phyloP scores from a whole-genome alignment of 2,797 vertebrate species.

The Meda fulgida region DNA sequence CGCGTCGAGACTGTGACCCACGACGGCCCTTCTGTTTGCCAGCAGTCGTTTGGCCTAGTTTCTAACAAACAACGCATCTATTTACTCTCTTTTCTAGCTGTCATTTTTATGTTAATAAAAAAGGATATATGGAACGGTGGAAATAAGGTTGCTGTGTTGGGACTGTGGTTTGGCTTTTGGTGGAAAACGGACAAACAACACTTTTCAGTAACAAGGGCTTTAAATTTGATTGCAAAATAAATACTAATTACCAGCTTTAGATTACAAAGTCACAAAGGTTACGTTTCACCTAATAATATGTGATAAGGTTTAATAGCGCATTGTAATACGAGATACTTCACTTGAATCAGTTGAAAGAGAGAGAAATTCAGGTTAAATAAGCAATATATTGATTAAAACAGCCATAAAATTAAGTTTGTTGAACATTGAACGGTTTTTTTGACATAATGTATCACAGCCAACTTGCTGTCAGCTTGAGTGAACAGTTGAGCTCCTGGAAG shows the following conservation, averaged over 20 bases:
- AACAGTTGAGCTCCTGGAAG: constrained; percentile 47
- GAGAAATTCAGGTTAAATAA: background rate
- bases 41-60: constrained; percentile 82
- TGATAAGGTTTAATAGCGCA: background rate
- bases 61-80: constrained; percentile 76
- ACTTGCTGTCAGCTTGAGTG: constrained; percentile 57
- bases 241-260: constrained; percentile 40
- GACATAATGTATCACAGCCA: background rate
- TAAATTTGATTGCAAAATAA: background rate
- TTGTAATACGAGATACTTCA: background rate
- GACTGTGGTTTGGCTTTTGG: constrained; percentile 23
- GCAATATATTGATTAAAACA: background rate
- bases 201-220: constrained; percentile 7
- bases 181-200: constrained; percentile 36
- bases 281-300: background rate
- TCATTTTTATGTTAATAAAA: constrained; percentile 79
- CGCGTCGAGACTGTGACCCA: constrained; percentile 70
- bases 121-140: constrained; percentile 41
- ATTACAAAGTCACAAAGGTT: background rate
- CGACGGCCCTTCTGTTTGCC: constrained; percentile 78
- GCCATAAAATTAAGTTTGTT: background rate
- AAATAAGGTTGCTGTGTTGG: constrained; percentile 22
- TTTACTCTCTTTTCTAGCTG: constrained; percentile 73
- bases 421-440: background rate
- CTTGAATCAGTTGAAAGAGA: background rate